Conservation (phyloP, 2,797 vertebrate genomes). For the Poeciliopsis turneri region DNA sequence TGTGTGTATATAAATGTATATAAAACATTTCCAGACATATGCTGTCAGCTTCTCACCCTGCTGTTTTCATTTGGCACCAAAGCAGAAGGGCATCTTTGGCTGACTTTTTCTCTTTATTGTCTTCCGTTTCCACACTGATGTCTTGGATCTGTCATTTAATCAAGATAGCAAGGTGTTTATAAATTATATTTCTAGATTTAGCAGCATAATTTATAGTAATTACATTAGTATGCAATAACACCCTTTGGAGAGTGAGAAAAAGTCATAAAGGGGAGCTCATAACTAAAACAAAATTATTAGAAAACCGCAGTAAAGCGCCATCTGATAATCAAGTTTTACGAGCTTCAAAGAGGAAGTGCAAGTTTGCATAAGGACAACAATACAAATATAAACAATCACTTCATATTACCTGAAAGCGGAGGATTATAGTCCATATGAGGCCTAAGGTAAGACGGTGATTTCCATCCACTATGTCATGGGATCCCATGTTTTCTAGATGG, state of each 20-base stretch:
- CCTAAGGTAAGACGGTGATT: slow-evolving; percentile 94
- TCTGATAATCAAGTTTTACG: background rate
- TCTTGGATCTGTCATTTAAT: slow-evolving; percentile 88
- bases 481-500: slow-evolving; percentile 95
- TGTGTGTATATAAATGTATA: background rate
- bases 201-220: background rate
- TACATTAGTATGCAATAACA: background rate
- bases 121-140: slow-evolving; percentile 94
- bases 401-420: slow-evolving; percentile 90
- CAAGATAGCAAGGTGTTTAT: slow-evolving; percentile 9
- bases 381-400: background rate
- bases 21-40: background rate
- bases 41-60: slow-evolving; percentile 81
- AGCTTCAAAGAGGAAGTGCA: background rate
- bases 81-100: slow-evolving; percentile 94
- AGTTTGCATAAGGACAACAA: background rate
- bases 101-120: slow-evolving; percentile 95
- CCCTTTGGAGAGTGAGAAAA: background rate
- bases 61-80: slow-evolving; percentile 98
- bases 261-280: background rate
- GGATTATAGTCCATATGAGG: slow-evolving; percentile 96
- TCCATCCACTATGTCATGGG: slow-evolving; percentile 94
- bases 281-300: background rate
- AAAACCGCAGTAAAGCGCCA: background rate
- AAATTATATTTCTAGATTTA: slow-evolving; percentile 2